phyloP scores from a whole-genome alignment of 2,797 vertebrate species.

The Hypotaenidia okinawae region DNA sequence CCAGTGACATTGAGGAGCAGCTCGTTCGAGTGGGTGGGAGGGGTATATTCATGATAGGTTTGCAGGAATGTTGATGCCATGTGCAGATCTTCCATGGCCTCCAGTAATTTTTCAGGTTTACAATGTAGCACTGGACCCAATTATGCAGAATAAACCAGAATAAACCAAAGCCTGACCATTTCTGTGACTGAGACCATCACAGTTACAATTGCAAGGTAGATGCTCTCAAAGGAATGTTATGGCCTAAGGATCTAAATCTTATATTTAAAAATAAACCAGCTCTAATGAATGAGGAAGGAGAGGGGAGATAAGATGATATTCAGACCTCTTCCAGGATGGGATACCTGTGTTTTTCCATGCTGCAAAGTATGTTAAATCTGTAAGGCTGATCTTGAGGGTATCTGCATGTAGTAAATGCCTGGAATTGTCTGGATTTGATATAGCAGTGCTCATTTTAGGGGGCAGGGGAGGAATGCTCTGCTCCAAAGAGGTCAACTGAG shows the following conservation, averaged over 20 bases:
- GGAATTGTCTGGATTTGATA: not conserved
- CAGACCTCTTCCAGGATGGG: not conserved
- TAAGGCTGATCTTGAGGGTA: not conserved
- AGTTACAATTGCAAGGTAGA: not conserved
- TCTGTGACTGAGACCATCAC: not conserved
- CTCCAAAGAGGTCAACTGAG: not conserved
- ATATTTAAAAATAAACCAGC: not conserved
- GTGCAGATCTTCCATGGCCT: not conserved
- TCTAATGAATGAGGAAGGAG: not conserved
- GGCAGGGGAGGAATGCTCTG: not conserved
- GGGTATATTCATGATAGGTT: not conserved
- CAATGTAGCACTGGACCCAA: not conserved
- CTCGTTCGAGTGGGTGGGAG: not conserved
- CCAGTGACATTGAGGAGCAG: not conserved
- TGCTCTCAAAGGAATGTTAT: not conserved
- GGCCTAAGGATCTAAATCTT: not conserved
- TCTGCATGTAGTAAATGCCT: not conserved
- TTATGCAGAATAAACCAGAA: not conserved
- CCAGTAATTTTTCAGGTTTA: not conserved
- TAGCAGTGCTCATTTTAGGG: not conserved
- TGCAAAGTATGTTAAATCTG: not conserved
- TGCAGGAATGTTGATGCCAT: not conserved
- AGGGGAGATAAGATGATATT: not conserved
- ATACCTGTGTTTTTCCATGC: not conserved
- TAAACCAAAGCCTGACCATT: not conserved